Evolutionary conservation across 2,113 vertebrate genomes (phyloP).

Genomic region (Setophaga petechia): DNA sequence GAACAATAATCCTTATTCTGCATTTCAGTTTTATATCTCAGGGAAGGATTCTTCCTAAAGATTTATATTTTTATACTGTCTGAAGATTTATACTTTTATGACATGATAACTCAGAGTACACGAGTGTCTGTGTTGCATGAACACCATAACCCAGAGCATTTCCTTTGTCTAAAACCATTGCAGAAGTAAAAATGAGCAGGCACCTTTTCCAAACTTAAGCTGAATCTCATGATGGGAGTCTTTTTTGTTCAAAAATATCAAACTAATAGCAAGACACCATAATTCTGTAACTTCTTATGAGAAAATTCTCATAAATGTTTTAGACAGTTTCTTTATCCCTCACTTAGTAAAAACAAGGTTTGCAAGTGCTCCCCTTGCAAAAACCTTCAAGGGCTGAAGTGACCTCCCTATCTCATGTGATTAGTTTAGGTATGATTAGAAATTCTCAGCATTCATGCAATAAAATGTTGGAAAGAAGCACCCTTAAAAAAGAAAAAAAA

Average conservation of each 20-base stretch:
- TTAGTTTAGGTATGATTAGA: not conserved
- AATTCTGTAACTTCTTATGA: not conserved
- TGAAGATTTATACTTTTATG: not conserved
- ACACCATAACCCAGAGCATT: not conserved
- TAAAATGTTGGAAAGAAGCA: not conserved
- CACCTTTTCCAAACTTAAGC: slow-evolving; percentile 2
- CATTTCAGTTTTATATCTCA: not conserved
- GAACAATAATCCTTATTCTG: not conserved
- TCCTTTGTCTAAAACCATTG: not conserved
- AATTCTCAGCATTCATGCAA: not conserved
- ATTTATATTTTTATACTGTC: not conserved
- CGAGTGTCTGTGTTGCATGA: not conserved
- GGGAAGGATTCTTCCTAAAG: not conserved
- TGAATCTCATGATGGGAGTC: not conserved
- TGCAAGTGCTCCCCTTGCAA: not conserved
- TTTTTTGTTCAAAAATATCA: slow-evolving; percentile 36
- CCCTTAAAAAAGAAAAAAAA: not conserved
- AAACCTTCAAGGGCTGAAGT: not conserved
- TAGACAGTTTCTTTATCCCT: not conserved
- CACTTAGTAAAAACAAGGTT: not conserved
- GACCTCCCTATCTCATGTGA: not conserved
- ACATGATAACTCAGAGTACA: not conserved
- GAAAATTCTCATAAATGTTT: not conserved
- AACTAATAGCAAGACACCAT: not conserved
- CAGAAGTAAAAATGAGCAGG: not conserved